Evolutionary conservation across 2,113 vertebrate genomes (phyloP), one percentile per base, ranked within the genome.

Genomic region (Mandrillus leucophaeus): DNA sequence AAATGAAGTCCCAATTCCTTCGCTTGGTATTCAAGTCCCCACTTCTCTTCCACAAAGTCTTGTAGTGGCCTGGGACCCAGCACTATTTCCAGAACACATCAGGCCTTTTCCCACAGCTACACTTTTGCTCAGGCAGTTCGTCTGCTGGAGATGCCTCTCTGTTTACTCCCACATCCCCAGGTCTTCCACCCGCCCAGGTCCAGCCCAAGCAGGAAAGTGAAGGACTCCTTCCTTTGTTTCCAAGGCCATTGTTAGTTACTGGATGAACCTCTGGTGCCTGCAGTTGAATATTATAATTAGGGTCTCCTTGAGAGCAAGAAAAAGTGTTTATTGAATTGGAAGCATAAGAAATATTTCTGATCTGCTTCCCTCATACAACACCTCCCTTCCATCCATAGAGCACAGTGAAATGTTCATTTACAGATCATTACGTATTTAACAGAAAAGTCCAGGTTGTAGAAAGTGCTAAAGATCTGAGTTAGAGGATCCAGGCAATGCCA

Each of bases 251-350:
- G 72, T 88, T 93, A 61, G 70, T 82, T 93, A 22, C 38, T 81
- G 87, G 43, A 78, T 87, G 73, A 64, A 13, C 22, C 22, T 90
- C 45, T 88, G 72, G 35, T 82, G 85, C 52, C 50, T 92, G 55
- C 48, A 55, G 7, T 86, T 48, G n/a, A 61, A 68, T 97, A 82
- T 86, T 70, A 43, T 30, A 75, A 76, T 92, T 43, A 72, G 27
- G 61, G 30, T 94, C 50, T 94, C 50, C 84, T 80, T 3, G n/a
- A 96, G n/a, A 45, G 32, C 43, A 85, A 83, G 73, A 32, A 48
- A 61, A 88, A 88, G 18, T 91, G 64, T 89, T 85, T 48, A 59
- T 81, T 89, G 91, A 96, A 85, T 40, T 92, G 48, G 81, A 83
- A 94, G 85, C 57, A 16, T 70, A 38, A 52, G 76, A 89, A 75